Evolutionary conservation across 2,797 vertebrate species (phyloP).

Genomic region (Sebastes hopkinsi): DNA sequence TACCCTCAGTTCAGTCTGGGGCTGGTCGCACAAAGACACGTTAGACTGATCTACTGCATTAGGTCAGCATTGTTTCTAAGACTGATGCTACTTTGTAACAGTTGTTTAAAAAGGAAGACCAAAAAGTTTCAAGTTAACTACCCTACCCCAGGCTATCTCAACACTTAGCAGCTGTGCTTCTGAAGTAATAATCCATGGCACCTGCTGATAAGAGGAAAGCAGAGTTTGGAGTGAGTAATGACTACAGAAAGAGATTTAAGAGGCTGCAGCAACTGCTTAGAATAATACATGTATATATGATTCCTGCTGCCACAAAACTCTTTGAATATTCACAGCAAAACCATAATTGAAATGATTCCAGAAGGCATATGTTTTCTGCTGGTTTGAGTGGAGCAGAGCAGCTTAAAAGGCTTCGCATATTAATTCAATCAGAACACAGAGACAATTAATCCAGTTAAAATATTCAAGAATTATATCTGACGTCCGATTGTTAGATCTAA

Average conservation of each 20-base stretch:
- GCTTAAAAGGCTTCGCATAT: not conserved
- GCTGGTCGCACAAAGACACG: not conserved
- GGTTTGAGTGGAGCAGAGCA: not conserved
- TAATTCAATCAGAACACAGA: slow-evolving; percentile 2
- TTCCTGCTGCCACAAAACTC: not conserved
- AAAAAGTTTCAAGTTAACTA: not conserved
- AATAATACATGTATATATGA: not conserved
- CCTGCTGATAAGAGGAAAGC: slow-evolving; percentile 8
- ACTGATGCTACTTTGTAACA: not conserved
- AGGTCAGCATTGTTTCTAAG: not conserved
- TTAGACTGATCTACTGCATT: not conserved
- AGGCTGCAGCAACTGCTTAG: not conserved
- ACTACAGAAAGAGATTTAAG: not conserved
- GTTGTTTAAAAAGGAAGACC: not conserved
- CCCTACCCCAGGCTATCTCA: not conserved
- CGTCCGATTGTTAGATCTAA: slow-evolving; percentile 2
- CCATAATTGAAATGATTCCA: not conserved
- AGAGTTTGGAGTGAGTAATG: not conserved
- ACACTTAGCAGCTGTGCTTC: not conserved
- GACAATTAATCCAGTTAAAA: slow-evolving; percentile 12
- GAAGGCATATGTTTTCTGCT: not conserved
- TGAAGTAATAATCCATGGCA: slow-evolving; percentile 6
- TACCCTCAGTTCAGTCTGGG: not conserved
- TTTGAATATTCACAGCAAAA: slow-evolving; percentile 22
- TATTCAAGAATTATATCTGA: slow-evolving; percentile 1